A percentile compares a stretch with the other conserved stretches of the same genome.
Evolutionary conservation across 2,113 vertebrate genomes (phyloP).

Genomic region (Lagopus leucura): DNA sequence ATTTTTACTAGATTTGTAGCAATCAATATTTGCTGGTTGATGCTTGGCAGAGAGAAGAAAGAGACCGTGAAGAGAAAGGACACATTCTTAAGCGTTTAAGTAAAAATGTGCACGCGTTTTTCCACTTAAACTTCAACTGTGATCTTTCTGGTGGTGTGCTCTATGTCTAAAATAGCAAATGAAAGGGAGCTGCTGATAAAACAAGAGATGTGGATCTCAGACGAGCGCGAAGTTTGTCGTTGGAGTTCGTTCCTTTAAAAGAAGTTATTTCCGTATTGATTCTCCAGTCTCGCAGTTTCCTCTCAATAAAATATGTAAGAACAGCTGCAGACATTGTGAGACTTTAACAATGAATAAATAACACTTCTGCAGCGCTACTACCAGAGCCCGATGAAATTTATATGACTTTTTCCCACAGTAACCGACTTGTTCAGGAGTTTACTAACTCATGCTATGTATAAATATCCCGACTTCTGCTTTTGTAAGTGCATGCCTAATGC

Average conservation of each 20-base stretch:
- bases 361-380: not conserved
- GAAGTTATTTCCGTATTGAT: not conserved
- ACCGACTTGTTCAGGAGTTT: constrained; percentile 41
- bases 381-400: constrained; percentile 43
- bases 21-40: not conserved
- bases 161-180: not conserved
- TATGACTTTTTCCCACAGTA: constrained; percentile 53
- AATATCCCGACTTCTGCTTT: constrained; percentile 5
- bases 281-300: not conserved
- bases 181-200: constrained; percentile 23
- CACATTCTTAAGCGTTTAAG: constrained; percentile 35
- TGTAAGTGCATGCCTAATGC: constrained; percentile 23
- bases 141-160: not conserved
- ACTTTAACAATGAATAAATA: constrained; percentile 59
- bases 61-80: not conserved
- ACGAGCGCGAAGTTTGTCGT: not conserved
- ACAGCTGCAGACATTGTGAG: constrained; percentile 53
- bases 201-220: not conserved
- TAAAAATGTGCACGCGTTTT: constrained; percentile 24
- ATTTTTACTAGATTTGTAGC: not conserved
- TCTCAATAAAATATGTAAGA: constrained; percentile 19
- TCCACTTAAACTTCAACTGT: constrained; percentile 5
- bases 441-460: not conserved
- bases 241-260: not conserved
- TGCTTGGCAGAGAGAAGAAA: constrained; percentile 42